phyloP scores from a whole-genome alignment of 2,888 invertebrate species.

The Pristionchus exspectatus region DNA sequence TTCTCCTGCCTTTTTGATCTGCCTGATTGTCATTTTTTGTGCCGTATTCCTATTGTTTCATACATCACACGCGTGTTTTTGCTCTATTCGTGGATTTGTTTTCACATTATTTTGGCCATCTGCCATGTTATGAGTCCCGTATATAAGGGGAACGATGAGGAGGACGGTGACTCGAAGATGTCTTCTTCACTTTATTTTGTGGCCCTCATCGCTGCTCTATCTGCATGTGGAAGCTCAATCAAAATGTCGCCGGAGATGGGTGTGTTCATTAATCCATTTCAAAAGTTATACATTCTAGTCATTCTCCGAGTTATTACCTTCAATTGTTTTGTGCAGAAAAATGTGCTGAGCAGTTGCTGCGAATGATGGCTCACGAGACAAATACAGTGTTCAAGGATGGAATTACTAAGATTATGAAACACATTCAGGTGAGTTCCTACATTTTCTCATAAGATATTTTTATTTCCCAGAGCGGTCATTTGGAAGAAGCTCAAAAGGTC shows the following conservation, averaged over 20 bases:
- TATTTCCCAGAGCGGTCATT: not conserved
- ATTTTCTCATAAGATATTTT: not conserved
- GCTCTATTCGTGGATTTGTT: not conserved
- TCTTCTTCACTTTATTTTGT: not conserved
- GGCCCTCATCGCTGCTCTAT: not conserved
- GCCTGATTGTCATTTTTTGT: not conserved
- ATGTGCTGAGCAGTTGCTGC: conserved; percentile 8
- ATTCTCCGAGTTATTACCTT: too few relatives aligned
- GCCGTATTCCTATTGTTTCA: not conserved
- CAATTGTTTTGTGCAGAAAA: not conserved
- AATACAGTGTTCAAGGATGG: not conserved
- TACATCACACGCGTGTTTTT: not conserved
- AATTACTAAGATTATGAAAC: conserved; percentile 11
- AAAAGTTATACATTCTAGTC: too few relatives aligned
- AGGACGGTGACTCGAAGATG: not conserved
- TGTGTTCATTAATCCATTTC: too few relatives aligned
- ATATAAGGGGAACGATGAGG: not conserved
- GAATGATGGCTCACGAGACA: not conserved
- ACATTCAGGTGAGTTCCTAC: not conserved
- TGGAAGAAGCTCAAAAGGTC: not conserved
- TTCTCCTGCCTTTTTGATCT: not conserved
- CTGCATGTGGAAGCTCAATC: not conserved
- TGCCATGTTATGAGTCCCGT: not conserved
- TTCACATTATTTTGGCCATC: not conserved
- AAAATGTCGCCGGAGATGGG: conserved; percentile 14